Percentiles rank a stretch among this genome's conserved stretches.
phyloP scores from a whole-genome alignment of 2,888 invertebrate species.

The Myathropa florea region DNA sequence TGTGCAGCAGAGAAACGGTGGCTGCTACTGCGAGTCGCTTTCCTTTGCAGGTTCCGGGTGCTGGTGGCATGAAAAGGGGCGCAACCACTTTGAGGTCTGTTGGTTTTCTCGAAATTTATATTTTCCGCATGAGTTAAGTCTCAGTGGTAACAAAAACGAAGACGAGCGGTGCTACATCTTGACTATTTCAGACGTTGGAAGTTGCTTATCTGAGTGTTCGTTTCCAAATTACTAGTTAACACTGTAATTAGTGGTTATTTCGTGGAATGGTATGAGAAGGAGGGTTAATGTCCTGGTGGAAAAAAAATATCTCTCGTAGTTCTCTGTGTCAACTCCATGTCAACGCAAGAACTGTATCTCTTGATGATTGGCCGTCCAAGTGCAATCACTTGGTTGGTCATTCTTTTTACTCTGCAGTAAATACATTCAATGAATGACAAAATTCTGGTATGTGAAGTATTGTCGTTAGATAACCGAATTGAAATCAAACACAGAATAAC shows the following conservation, averaged over 20 bases:
- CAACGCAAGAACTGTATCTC: background rate
- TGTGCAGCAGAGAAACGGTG: constrained; percentile 25
- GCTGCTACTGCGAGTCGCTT: background rate
- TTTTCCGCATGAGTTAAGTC: constrained; percentile 50
- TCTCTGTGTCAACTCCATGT: background rate
- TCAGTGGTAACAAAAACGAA: background rate
- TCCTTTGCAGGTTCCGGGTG: constrained; percentile 4
- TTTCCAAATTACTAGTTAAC: background rate
- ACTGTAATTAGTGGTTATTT: background rate
- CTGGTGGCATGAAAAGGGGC: constrained; percentile 20
- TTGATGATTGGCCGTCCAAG: too few species aligned
- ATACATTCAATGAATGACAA: too few species aligned
- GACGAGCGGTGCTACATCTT: background rate
- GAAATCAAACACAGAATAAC: too few species aligned
- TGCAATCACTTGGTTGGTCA: too few species aligned
- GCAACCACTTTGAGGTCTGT: constrained; percentile 63
- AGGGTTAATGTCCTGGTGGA: background rate
- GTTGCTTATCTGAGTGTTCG: background rate
- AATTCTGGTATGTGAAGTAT: too few species aligned
- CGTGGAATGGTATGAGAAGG: background rate
- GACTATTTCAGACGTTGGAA: background rate
- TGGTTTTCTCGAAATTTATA: constrained; percentile 62
- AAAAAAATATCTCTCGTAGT: too few species aligned
- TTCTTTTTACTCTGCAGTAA: too few species aligned
- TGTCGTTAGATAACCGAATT: too few species aligned